Evolutionary conservation across 2,113 vertebrate species (phyloP).

Genomic region (Bubo blakistoni): DNA sequence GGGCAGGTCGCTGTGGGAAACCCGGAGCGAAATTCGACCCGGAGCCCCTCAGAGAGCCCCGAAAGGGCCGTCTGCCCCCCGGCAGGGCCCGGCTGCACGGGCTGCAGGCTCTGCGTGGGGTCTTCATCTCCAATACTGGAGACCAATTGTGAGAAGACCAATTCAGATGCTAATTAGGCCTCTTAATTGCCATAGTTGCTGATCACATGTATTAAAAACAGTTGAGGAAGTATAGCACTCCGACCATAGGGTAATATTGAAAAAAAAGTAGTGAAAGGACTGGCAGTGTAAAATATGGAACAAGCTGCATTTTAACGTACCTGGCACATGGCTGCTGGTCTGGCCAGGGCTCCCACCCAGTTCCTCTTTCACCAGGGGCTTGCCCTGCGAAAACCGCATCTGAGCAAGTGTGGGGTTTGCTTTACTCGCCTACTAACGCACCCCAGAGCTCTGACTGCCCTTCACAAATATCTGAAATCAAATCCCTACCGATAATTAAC

Average conservation of each 20-base stretch:
- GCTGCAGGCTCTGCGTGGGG: not conserved
- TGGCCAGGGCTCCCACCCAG: not conserved
- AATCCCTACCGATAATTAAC: not conserved
- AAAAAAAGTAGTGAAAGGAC: conserved; percentile 53
- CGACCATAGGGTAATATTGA: conserved; percentile 52
- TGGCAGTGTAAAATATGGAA: not conserved
- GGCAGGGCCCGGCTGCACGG: not conserved
- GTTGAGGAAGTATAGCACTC: conserved; percentile 60
- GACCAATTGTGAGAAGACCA: not conserved
- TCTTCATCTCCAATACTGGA: not conserved
- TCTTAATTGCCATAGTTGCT: conserved; percentile 66
- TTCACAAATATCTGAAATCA: not conserved
- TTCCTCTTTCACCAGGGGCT: not conserved
- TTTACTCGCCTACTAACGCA: not conserved
- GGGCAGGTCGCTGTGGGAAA: not conserved
- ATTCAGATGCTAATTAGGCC: conserved; percentile 69
- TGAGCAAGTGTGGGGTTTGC: not conserved
- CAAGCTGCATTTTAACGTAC: not conserved
- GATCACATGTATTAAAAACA: conserved; percentile 70
- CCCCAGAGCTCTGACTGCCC: not conserved
- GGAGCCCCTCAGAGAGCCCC: not conserved
- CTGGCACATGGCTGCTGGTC: fast-evolving
- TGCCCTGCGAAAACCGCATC: fast-evolving
- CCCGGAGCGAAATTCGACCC: not conserved
- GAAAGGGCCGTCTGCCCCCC: not conserved